A percentile compares a stretch with the other conserved stretches of the same genome.
phyloP scores from a whole-genome alignment of 1,140 invertebrate species.

The Hylaeus volcanicus region DNA sequence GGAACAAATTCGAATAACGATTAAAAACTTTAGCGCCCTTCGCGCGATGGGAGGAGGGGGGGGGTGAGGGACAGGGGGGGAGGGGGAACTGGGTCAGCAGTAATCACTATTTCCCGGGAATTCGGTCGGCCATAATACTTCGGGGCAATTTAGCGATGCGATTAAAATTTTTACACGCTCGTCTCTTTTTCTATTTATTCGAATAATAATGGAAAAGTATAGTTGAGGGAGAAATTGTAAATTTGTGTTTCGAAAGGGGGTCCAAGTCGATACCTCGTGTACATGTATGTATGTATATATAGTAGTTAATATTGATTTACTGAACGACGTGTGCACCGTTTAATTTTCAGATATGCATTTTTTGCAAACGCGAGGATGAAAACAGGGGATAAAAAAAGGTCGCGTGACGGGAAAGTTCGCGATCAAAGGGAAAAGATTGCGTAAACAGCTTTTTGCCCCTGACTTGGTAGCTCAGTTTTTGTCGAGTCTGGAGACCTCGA shows the following conservation, averaged over 20 bases:
- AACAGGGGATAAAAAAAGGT: too few relatives aligned
- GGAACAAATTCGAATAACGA: conserved; percentile 39
- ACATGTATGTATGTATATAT: too few relatives aligned
- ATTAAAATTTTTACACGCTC: not conserved
- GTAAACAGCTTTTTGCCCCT: not conserved
- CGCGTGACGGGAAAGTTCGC: not conserved
- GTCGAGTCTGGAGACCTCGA: conserved; percentile 3
- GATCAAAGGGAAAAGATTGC: not conserved
- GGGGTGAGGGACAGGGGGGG: not conserved
- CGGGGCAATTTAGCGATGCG: not conserved
- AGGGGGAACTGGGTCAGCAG: conserved; percentile 20
- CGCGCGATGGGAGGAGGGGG: not conserved
- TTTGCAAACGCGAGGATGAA: not conserved
- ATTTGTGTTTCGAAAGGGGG: too few relatives aligned
- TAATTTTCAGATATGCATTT: not conserved
- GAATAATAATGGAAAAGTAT: not conserved
- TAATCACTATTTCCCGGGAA: conserved; percentile 37
- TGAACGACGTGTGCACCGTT: not conserved
- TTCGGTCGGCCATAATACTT: conserved; percentile 26
- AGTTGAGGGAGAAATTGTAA: not conserved
- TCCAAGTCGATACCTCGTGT: too few relatives aligned
- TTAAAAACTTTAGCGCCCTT: conserved; percentile 29
- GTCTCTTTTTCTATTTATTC: not conserved
- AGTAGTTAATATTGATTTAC: not conserved
- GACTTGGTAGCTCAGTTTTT: not conserved